These are phyloP conservation scores for Erythrocercus mccallii DNA, from an alignment of 2,113 vertebrate genomes.

Conservation along the genomic window DNA sequence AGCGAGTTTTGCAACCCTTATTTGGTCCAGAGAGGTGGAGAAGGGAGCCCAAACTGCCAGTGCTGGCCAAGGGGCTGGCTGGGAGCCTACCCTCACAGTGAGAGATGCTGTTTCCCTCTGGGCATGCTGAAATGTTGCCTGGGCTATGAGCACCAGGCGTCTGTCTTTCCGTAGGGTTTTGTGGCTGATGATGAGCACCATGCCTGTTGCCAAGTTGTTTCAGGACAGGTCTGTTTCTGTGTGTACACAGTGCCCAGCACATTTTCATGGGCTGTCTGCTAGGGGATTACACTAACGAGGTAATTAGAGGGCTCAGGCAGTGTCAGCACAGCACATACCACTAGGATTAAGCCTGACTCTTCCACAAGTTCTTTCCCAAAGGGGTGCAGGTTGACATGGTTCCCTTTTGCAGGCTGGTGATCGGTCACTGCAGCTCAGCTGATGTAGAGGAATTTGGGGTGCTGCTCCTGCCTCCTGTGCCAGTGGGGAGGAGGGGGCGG, in stretches of 20 bases:
- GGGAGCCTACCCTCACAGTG: not conserved
- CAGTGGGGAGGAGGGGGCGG: accelerated
- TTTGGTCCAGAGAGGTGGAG: not conserved
- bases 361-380: not conserved
- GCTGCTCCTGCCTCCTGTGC: not conserved
- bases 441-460: not conserved
- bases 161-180: accelerated
- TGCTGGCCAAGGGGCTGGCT: not conserved
- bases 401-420: not conserved
- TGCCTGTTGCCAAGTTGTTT: not conserved
- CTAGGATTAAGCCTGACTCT: not conserved
- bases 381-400: not conserved
- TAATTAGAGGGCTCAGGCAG: not conserved
- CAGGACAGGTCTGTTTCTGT: not conserved
- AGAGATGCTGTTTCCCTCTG: not conserved
- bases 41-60: not conserved
- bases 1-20: accelerated
- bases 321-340: not conserved
- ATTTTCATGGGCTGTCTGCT: not conserved
- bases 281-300: not conserved
- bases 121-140: not conserved
- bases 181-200: accelerated
- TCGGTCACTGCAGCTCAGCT: accelerated
- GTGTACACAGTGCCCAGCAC: not conserved
- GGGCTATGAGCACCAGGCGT: accelerated